phyloP scores from a whole-genome alignment of 2,888 invertebrate genomes.

The Ptychoptera contaminata region DNA sequence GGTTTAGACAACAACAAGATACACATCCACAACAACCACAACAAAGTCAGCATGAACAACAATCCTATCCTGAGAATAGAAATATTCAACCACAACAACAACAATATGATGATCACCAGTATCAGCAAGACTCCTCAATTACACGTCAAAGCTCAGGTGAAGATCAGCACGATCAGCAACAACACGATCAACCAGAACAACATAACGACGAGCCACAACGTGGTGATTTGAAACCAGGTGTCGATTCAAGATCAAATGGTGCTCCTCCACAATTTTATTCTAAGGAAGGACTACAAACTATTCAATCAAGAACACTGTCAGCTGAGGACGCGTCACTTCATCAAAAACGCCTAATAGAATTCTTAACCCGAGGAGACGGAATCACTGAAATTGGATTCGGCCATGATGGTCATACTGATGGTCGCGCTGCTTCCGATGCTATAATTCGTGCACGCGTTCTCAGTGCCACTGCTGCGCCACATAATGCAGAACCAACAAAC shows the following conservation, averaged over 20 bases:
- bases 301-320: slow-evolving; percentile 11
- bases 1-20: slow-evolving; percentile 15
- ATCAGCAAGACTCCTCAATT: slow-evolving; percentile 3
- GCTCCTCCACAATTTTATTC: slow-evolving; percentile 5
- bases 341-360: slow-evolving; percentile 35
- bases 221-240: slow-evolving; percentile 14
- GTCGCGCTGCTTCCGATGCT: slow-evolving; percentile 22
- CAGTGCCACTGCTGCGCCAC: slow-evolving; percentile 39
- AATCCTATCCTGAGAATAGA: background rate
- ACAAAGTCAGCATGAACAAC: slow-evolving; percentile 13
- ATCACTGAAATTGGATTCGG: slow-evolving; percentile 28
- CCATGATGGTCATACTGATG: slow-evolving; percentile 14
- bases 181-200: slow-evolving; percentile 6
- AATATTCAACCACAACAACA: slow-evolving; percentile 18
- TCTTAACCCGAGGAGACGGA: slow-evolving; percentile 32
- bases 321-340: slow-evolving; percentile 28
- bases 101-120: slow-evolving; percentile 16
- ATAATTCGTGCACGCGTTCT: slow-evolving; percentile 37
- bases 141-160: background rate
- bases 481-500: slow-evolving; percentile 32
- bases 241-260: slow-evolving; percentile 13
- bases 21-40: slow-evolving; percentile 21
- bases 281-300: background rate
- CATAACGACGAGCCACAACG: slow-evolving; percentile 7
- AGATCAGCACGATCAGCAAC: slow-evolving; percentile 10